Percentiles rank a stretch among this genome's conserved stretches.
Conservation (phyloP, 2,113 vertebrate genomes). For the Sciurus niger region DNA sequence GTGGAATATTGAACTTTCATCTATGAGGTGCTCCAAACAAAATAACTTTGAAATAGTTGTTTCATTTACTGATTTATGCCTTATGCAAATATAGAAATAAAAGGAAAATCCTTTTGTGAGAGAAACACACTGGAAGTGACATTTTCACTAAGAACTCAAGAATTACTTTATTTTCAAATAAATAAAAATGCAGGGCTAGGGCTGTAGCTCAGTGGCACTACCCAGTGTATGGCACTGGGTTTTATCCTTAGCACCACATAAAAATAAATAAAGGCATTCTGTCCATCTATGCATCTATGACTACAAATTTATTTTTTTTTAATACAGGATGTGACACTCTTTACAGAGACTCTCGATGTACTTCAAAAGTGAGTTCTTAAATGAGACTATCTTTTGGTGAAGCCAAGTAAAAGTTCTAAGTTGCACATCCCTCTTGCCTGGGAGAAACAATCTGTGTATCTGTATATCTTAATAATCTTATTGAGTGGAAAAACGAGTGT, state of each 20-base stretch:
- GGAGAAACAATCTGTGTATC: not conserved
- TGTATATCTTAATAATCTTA: not conserved
- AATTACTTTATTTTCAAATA: conserved; percentile 32
- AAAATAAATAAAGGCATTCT: too few relatives aligned
- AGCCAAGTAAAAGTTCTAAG: not conserved
- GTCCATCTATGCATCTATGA: too few relatives aligned
- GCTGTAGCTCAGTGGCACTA: too few relatives aligned
- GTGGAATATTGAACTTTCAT: not conserved
- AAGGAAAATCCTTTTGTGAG: not conserved
- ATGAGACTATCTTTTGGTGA: not conserved
- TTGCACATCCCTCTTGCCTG: not conserved
- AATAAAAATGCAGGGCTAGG: not conserved
- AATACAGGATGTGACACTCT: not conserved
- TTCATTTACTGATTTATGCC: not conserved
- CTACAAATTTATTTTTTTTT: too few relatives aligned
- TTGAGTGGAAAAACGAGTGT: not conserved
- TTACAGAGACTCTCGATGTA: not conserved
- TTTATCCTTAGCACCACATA: too few relatives aligned
- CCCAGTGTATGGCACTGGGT: too few relatives aligned
- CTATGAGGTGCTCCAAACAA: not conserved
- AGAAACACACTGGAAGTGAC: not conserved
- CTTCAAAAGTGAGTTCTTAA: conserved; percentile 7
- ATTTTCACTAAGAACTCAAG: conserved; percentile 21
- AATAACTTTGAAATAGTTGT: conserved; percentile 15
- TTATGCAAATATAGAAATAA: conserved; percentile 41